Percentiles rank a stretch among this genome's conserved stretches.
phyloP scores from a whole-genome alignment of 2,113 vertebrate species.

The Elephas maximus region DNA sequence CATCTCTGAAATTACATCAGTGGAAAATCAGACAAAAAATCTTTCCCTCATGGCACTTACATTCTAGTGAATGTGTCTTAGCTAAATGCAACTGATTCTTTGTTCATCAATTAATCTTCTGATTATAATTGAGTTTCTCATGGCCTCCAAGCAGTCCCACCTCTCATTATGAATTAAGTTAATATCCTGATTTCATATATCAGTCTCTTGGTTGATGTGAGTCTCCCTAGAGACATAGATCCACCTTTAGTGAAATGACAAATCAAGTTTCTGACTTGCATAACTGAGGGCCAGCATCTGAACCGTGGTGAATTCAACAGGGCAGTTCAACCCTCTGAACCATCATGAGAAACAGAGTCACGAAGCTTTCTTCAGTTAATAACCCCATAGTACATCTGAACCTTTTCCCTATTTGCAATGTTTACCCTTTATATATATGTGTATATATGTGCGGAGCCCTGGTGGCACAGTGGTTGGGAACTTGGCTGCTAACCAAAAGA shows the following conservation, averaged over 20 bases:
- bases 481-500: too few species aligned
- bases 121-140: neutral
- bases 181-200: neutral
- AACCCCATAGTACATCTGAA: neutral
- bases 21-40: constrained; percentile 16
- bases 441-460: neutral
- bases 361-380: constrained; percentile 16
- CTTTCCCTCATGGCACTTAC: neutral
- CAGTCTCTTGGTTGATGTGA: neutral
- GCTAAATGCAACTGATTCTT: neutral
- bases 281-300: neutral
- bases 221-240: neutral
- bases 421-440: constrained; percentile 1
- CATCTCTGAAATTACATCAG: neutral
- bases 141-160: neutral
- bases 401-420: constrained; percentile 25
- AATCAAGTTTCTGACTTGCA: neutral
- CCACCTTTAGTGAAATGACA: constrained; percentile 11
- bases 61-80: neutral
- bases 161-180: neutral
- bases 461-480: too few species aligned
- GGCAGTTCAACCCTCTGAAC: constrained; percentile 7
- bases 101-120: constrained; percentile 5
- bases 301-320: neutral
- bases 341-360: neutral